A percentile compares a stretch with the other conserved stretches of the same genome.
These are phyloP conservation scores for Enteromius anoplus DNA, from an alignment of 2,797 vertebrate genomes.

Conservation along the genomic window DNA sequence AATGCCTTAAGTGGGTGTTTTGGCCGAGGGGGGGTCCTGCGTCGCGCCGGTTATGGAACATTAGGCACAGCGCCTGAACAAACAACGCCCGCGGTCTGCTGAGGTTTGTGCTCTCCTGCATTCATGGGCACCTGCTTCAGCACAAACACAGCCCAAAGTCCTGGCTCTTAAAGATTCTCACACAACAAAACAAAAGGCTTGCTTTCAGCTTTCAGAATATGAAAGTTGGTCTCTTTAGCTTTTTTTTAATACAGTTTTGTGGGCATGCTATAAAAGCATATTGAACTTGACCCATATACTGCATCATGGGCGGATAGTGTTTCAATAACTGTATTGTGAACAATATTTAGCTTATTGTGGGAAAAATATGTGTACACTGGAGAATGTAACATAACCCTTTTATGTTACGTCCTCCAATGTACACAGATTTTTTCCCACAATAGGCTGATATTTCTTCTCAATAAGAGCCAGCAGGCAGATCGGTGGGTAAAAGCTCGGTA, in stretches of 20 bases:
- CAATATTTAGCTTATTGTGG: neutral
- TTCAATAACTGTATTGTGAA: neutral
- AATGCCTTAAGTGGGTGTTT: conserved; percentile 44
- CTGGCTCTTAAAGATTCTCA: conserved; percentile 25
- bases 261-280: neutral
- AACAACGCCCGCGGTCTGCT: conserved; percentile 20
- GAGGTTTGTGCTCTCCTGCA: conserved; percentile 15
- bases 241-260: neutral
- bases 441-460: conserved; percentile 25
- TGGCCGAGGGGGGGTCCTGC: conserved; percentile 21
- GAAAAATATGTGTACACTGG: neutral
- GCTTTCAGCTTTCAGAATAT: conserved; percentile 13
- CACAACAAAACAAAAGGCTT: conserved; percentile 7
- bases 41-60: conserved; percentile 34
- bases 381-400: neutral
- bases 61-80: conserved; percentile 49
- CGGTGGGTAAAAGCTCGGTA: conserved; percentile 18
- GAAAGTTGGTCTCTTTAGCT: neutral
- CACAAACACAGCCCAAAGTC: conserved; percentile 39
- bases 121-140: conserved; percentile 42
- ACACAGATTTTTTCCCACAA: conserved; percentile 13
- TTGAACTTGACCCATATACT: neutral
- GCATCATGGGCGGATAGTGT: neutral
- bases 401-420: neutral
- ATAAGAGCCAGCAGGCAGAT: conserved; percentile 12